phyloP scores from a whole-genome alignment of 2,113 vertebrate genomes.

The Tetrao urogallus region DNA sequence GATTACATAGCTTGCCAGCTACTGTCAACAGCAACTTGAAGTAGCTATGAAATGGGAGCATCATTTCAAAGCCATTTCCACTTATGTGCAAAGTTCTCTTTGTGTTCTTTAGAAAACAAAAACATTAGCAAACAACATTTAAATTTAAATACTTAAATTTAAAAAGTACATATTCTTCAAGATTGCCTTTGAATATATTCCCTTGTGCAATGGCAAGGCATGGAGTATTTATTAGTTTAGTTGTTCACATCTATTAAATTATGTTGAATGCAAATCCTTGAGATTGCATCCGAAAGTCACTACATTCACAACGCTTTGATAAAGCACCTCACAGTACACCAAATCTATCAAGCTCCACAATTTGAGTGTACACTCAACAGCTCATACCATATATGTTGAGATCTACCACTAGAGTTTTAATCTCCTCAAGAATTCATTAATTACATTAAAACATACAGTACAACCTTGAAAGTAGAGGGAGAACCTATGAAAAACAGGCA shows the following conservation, averaged over 20 bases:
- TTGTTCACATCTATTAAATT: background rate
- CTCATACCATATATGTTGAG: background rate
- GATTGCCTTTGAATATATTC: background rate
- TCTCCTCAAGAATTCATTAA: constrained; percentile 8
- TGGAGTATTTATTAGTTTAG: background rate
- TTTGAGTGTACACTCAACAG: background rate
- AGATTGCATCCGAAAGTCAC: background rate
- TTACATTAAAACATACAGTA: background rate
- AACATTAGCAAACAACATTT: background rate
- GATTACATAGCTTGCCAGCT: background rate
- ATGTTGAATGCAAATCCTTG: background rate
- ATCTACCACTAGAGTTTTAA: background rate
- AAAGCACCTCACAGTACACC: background rate
- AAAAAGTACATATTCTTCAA: background rate
- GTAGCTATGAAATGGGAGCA: background rate
- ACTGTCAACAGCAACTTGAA: background rate
- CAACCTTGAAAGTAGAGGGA: background rate
- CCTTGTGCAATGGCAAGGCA: background rate
- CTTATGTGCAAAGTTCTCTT: background rate
- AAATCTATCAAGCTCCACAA: background rate
- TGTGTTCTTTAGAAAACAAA: background rate
- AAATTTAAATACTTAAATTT: background rate
- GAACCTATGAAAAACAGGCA: background rate
- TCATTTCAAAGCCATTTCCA: background rate
- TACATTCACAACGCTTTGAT: background rate